These are phyloP conservation scores for Prunella fulvescens DNA, from an alignment of 2,113 vertebrate species.

Conservation along the genomic window DNA sequence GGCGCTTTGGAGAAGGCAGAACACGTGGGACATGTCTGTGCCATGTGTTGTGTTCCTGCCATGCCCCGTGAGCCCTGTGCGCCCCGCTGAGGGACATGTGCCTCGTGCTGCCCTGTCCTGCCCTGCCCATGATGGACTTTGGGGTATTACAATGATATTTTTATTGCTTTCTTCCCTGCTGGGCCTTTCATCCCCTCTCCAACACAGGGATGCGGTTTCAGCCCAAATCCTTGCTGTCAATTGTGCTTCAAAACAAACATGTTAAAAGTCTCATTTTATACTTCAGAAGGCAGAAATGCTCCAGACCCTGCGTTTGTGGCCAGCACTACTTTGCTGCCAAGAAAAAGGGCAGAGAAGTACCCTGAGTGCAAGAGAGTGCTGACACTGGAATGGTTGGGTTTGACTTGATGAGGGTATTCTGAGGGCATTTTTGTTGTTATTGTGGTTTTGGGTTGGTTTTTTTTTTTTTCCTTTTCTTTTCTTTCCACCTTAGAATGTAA, in stretches of 20 bases:
- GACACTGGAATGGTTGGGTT: neutral
- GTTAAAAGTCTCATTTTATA: neutral
- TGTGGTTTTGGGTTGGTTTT: neutral
- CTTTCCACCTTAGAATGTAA: neutral
- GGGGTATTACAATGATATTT: neutral
- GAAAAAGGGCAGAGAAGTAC: neutral
- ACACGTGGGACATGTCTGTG: neutral
- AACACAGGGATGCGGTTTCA: neutral
- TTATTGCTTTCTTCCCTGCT: neutral
- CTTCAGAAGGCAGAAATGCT: neutral
- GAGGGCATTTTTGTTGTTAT: neutral
- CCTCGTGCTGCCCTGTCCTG: neutral
- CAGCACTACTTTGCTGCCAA: neutral
- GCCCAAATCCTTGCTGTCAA: neutral
- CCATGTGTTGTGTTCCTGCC: neutral
- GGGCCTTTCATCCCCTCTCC: neutral
- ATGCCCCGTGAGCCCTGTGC: neutral
- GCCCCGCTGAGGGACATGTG: fast-evolving
- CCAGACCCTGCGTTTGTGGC: neutral
- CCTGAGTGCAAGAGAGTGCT: fast-evolving
- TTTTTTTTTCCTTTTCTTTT: neutral
- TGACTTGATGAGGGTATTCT: neutral
- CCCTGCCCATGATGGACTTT: neutral
- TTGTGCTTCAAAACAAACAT: slow-evolving; percentile 26
- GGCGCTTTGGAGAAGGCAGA: neutral